These are phyloP conservation scores for Forficula auricularia DNA, from an alignment of 1,140 invertebrate genomes.

Conservation along the genomic window DNA sequence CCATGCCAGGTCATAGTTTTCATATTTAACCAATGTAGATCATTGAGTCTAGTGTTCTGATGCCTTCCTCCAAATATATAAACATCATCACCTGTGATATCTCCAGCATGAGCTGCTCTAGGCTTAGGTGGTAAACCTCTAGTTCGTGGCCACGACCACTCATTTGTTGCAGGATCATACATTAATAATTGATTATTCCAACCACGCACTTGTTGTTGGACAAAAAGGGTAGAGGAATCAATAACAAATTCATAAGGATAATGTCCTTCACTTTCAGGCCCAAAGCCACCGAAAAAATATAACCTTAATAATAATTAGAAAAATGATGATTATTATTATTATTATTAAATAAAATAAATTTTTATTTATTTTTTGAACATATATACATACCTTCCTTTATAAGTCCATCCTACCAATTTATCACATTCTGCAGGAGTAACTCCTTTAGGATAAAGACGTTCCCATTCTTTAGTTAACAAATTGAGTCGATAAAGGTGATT, in stretches of 20 bases:
- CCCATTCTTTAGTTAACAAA: slow-evolving; percentile 22
- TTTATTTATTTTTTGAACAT: background rate
- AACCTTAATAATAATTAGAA: slow-evolving; percentile 19
- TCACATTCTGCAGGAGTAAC: slow-evolving; percentile 23
- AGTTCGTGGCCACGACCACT: slow-evolving; percentile 15
- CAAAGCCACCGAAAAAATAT: slow-evolving; percentile 30
- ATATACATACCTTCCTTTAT: slow-evolving; percentile 22
- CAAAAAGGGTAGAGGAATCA: slow-evolving; percentile 6
- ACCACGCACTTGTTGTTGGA: slow-evolving; percentile 13
- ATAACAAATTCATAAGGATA: background rate
- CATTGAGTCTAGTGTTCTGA: slow-evolving; percentile 23
- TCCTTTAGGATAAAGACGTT: slow-evolving; percentile 13
- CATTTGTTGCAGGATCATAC: slow-evolving; percentile 19
- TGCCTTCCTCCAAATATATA: slow-evolving; percentile 32
- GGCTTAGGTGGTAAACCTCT: slow-evolving; percentile 23
- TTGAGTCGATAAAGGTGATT: slow-evolving; percentile 24
- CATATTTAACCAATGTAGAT: slow-evolving; percentile 29
- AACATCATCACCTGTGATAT: slow-evolving; percentile 19
- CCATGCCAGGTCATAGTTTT: slow-evolving; percentile 25
- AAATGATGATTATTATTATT: background rate
- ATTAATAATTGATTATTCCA: slow-evolving; percentile 29
- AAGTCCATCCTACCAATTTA: slow-evolving; percentile 26
- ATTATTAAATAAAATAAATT: background rate
- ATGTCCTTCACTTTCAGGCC: slow-evolving; percentile 10
- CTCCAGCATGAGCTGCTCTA: slow-evolving; percentile 28